Evolutionary conservation across 1,140 invertebrate species (phyloP), one percentile per base, ranked within the genome.

Genomic region (Bombus picipes): DNA sequence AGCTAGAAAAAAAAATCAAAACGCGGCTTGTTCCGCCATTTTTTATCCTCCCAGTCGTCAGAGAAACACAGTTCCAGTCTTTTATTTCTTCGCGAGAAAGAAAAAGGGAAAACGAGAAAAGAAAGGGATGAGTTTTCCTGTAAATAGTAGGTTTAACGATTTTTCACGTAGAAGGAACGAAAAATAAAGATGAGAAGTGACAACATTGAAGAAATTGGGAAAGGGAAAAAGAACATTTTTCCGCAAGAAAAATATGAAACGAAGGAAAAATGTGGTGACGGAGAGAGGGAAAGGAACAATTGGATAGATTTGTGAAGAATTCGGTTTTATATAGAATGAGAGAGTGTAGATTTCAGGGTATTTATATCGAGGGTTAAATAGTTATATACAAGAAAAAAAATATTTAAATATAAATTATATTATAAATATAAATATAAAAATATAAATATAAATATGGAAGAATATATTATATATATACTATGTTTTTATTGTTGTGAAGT

Each of bases 261-360:
- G 9, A 8, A 73, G 8, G 13, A 25, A 18, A 18, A n/a, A 10
- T 22, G 32, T 22, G 18, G 47, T 0, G 59, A 25, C 18, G 3
- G 25, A 47, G 15, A 15, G 22, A 22, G 18, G 65, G 5, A 43
- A 73, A 62, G 34, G 34, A 47, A 43, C n/a, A 66, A 68, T 68
- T 34, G 18, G 18, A 22, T 1, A 0, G 65, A 68, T 39, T 70
- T 25, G 25, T 3, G 32, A 37, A 34, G 77, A 90, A 53, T 86
- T 83, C 57, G 78, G 75, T 91, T 81, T 79, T 89, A 85, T 75
- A 85, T 80, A 89, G 75, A 74, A 72, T 37, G 86, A 57, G 74
- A 80, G 88, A 85, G 66, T 89, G 84, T 91, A 88, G 90, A 91
- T 91, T 92, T 88, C 92, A 92, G 92, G 92, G 92, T 93, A 93